These are phyloP conservation scores for Phoxinus phoxinus DNA, from an alignment of 2,113 vertebrate species.

Conservation along the genomic window DNA sequence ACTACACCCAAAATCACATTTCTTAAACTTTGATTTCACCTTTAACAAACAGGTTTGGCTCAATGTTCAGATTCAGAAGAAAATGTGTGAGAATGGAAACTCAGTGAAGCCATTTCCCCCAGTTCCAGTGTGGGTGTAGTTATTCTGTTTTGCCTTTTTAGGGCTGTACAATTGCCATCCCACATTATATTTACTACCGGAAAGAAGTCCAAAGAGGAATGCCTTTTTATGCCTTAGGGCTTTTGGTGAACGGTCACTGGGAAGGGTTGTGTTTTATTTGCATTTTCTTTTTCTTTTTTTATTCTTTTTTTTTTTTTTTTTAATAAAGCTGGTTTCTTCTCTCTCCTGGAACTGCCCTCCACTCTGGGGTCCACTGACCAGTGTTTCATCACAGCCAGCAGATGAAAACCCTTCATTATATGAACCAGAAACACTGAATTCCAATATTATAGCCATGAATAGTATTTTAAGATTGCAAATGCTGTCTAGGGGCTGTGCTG, in stretches of 20 bases:
- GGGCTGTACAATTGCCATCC: neutral
- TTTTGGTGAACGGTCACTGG: constrained; percentile 55
- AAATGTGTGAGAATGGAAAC: neutral
- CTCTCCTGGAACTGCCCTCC: constrained; percentile 74
- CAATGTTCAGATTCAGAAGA: neutral
- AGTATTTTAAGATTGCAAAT: neutral
- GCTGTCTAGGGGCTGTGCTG: constrained; percentile 58
- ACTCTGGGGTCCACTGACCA: constrained; percentile 56
- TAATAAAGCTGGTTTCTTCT: constrained; percentile 67
- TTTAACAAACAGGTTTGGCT: neutral
- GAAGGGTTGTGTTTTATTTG: constrained; percentile 48
- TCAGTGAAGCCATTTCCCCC: neutral
- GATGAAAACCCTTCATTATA: constrained; percentile 46
- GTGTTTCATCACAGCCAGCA: constrained; percentile 64
- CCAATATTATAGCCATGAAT: neutral
- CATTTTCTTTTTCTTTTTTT: constrained; percentile 42
- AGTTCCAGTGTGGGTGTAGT: neutral
- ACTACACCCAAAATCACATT: neutral
- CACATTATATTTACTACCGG: neutral
- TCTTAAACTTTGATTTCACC: neutral
- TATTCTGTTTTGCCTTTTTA: constrained; percentile 21
- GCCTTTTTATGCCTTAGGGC: neutral
- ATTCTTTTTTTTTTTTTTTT: constrained; percentile 50
- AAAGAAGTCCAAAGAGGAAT: neutral
- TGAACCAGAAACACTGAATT: neutral